A percentile compares a stretch with the other conserved stretches of the same genome.
Conservation (phyloP, 2,888 invertebrate species). For the Vanessa cardui region DNA sequence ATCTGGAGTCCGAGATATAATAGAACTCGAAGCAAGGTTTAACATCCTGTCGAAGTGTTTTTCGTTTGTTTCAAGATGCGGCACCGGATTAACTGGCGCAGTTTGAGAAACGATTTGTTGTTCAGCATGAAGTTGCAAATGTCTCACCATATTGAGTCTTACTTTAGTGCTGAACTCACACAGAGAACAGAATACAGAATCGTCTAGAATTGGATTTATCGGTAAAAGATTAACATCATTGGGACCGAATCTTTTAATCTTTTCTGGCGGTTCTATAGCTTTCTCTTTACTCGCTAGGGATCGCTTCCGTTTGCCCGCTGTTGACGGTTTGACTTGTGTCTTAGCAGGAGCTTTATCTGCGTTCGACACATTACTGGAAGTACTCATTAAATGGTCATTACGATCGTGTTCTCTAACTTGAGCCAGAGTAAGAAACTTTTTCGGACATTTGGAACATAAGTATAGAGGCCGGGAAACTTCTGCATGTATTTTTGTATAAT, state of each 20-base stretch:
- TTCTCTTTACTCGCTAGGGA: constrained; percentile 28
- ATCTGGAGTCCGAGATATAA: constrained; percentile 49
- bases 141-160: constrained; percentile 87
- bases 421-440: constrained; percentile 31
- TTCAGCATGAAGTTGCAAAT: constrained; percentile 86
- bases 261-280: constrained; percentile 38
- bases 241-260: constrained; percentile 74
- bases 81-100: constrained; percentile 92
- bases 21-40: constrained; percentile 89
- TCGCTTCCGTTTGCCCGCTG: constrained; percentile 33
- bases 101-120: constrained; percentile 85
- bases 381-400: constrained; percentile 39
- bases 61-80: constrained; percentile 89
- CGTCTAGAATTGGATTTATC: constrained; percentile 84
- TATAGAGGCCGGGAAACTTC: neutral
- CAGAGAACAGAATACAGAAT: constrained; percentile 83
- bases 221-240: constrained; percentile 86
- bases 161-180: constrained; percentile 88
- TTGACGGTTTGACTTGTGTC: neutral
- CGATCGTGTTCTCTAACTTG: constrained; percentile 51
- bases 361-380: constrained; percentile 15
- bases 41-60: constrained; percentile 93
- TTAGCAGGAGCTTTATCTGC: constrained; percentile 1
- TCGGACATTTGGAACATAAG: constrained; percentile 51
- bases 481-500: constrained; percentile 48